phyloP scores from a whole-genome alignment of 2,797 vertebrate genomes.

The Crypturellus tataupa region DNA sequence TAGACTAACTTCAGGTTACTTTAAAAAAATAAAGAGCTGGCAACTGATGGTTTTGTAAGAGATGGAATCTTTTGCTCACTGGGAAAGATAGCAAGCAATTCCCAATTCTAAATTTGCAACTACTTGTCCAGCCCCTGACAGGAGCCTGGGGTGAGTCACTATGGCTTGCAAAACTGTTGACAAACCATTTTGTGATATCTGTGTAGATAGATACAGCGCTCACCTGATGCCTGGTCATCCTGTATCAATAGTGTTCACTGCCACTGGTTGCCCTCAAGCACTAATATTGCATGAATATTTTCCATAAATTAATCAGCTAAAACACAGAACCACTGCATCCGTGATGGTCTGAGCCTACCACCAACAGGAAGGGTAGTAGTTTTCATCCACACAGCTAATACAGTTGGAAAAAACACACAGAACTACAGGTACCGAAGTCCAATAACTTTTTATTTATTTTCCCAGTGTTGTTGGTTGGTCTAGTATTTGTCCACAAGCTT shows the following conservation, averaged over 20 bases:
- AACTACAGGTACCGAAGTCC: background rate
- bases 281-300: background rate
- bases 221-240: background rate
- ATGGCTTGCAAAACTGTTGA: background rate
- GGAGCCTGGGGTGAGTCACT: background rate
- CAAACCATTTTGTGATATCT: background rate
- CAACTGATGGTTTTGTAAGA: background rate
- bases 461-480: fast-evolving
- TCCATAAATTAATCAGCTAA: background rate
- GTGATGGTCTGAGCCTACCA: background rate
- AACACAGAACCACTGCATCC: background rate
- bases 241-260: background rate
- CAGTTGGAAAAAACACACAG: background rate
- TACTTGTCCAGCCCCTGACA: background rate
- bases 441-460: background rate
- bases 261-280: background rate
- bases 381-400: background rate
- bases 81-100: background rate
- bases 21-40: background rate
- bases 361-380: background rate
- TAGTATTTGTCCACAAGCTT: background rate
- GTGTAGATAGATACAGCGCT: too few species aligned
- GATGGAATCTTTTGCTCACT: background rate
- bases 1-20: background rate
- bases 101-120: background rate